Conservation (phyloP, 2,113 vertebrate species). For the Gallinago media region DNA sequence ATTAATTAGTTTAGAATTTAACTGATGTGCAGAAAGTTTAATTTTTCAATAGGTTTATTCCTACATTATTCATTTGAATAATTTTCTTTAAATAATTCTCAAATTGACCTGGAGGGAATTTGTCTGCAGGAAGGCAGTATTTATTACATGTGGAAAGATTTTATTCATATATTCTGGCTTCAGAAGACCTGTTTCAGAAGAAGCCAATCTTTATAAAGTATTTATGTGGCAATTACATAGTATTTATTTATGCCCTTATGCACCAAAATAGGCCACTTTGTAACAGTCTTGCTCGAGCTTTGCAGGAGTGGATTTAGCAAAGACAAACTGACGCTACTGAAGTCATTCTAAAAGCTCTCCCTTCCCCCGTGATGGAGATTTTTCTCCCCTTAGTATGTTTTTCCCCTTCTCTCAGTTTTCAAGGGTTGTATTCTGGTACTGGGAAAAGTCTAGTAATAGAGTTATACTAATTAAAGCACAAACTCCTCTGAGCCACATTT, state of each 20-base stretch:
- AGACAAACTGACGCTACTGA: not conserved
- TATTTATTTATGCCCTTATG: not conserved
- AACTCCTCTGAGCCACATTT: not conserved
- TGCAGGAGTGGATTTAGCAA: not conserved
- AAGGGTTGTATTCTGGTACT: not conserved
- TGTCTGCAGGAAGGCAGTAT: not conserved
- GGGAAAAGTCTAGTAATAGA: not conserved
- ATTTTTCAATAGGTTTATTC: slow-evolving; percentile 28
- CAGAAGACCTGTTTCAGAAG: not conserved
- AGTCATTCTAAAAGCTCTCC: not conserved
- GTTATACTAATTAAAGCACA: not conserved
- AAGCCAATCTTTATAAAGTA: not conserved
- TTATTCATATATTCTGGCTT: not conserved
- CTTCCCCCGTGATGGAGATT: not conserved
- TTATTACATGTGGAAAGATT: not conserved
- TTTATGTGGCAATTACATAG: not conserved
- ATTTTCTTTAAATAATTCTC: slow-evolving; percentile 15
- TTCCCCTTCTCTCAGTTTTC: not conserved
- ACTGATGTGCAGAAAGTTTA: not conserved
- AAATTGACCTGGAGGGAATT: not conserved
- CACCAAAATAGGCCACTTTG: not conserved
- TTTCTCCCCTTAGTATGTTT: not conserved
- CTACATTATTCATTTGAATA: not conserved
- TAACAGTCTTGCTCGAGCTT: not conserved
- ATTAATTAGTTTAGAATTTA: not conserved